phyloP scores from a whole-genome alignment of 2,113 vertebrate species.

The Oncorhynchus kisutch region DNA sequence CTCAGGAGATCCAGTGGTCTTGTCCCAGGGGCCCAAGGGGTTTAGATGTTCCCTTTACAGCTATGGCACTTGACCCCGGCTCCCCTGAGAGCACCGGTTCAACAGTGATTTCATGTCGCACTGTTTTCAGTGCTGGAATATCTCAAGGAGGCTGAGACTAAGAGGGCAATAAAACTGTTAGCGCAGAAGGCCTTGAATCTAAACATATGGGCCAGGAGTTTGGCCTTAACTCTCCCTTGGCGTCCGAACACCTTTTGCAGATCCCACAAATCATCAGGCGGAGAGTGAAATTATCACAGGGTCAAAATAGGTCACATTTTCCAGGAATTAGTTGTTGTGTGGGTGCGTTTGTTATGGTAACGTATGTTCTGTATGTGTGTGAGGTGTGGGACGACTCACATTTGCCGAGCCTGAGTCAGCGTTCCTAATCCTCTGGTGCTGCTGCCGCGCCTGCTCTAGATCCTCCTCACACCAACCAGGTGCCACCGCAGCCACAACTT shows the following conservation, averaged over 20 bases:
- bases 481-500: background rate
- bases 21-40: background rate
- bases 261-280: constrained; percentile 15
- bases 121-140: background rate
- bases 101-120: constrained; percentile 22
- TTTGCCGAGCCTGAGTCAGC: background rate
- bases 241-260: background rate
- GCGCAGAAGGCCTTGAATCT: background rate
- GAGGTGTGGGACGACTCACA: background rate
- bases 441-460: background rate
- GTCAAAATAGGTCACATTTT: constrained; percentile 16
- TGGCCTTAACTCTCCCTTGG: background rate
- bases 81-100: background rate
- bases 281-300: background rate
- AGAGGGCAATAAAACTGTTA: background rate
- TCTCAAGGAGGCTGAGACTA: constrained; percentile 12
- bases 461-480: background rate
- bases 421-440: constrained; percentile 5
- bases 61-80: constrained; percentile 39
- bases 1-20: background rate
- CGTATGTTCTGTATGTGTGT: background rate
- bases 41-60: constrained; percentile 32
- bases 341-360: background rate
- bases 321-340: constrained; percentile 6
- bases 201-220: background rate